These are phyloP conservation scores for Sinodicranocentrus sp. DNA, from an alignment of 2,888 invertebrate species.

Conservation along the genomic window DNA sequence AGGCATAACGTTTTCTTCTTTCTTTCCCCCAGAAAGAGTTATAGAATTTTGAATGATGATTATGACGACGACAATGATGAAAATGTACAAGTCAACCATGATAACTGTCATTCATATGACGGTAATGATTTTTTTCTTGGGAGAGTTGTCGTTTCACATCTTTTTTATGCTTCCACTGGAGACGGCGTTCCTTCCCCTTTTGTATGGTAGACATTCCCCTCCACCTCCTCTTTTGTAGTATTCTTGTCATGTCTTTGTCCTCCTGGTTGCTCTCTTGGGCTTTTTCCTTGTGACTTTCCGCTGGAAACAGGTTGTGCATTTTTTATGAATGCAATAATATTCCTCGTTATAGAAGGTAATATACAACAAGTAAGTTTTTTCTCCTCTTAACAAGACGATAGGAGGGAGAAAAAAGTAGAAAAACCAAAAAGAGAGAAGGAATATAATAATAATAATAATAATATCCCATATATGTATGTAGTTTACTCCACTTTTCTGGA, in stretches of 20 bases:
- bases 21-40: conserved; percentile 1
- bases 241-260: conserved; percentile 24
- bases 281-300: neutral
- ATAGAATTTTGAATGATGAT: neutral
- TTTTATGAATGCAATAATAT: conserved; percentile 43
- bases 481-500: too few relatives aligned
- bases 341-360: neutral
- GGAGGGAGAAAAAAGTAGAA: too few relatives aligned
- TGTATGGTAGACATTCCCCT: neutral
- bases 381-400: too few relatives aligned
- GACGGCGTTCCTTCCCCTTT: neutral
- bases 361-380: too few relatives aligned
- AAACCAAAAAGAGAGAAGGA: neutral
- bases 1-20: too few relatives aligned
- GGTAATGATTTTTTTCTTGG: conserved; percentile 35
- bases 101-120: neutral
- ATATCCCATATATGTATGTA: too few relatives aligned
- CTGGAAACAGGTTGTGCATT: conserved; percentile 50
- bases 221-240: neutral
- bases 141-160: conserved; percentile 27
- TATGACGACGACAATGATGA: conserved; percentile 13
- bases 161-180: conserved; percentile 16
- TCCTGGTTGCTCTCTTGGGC: conserved; percentile 23
- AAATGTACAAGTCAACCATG: conserved; percentile 1
- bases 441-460: too few relatives aligned